Percentiles rank a stretch among this genome's conserved stretches.
phyloP scores from a whole-genome alignment of 1,140 invertebrate genomes.

The Nephotettix cincticeps region DNA sequence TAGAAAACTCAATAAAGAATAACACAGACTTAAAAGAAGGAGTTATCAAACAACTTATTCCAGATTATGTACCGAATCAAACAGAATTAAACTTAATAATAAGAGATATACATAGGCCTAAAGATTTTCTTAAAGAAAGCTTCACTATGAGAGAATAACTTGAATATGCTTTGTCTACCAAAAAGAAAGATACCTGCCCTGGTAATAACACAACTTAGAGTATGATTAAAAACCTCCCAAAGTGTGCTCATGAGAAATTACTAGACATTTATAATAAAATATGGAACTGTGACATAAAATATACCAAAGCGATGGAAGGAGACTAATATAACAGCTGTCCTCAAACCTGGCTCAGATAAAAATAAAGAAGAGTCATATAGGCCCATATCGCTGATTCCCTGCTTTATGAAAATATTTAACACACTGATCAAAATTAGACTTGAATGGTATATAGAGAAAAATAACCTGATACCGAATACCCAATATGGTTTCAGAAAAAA shows the following conservation, averaged over 20 bases:
- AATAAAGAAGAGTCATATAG: not conserved
- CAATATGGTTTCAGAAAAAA: constrained; percentile 7
- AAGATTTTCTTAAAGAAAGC: not conserved
- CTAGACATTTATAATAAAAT: not conserved
- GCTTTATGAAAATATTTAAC: constrained; percentile 5
- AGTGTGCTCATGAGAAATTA: not conserved
- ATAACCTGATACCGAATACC: not conserved
- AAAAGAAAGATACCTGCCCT: not conserved
- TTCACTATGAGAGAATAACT: not conserved
- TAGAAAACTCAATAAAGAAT: not conserved
- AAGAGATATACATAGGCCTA: not conserved
- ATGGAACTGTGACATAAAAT: not conserved
- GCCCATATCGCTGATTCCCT: not conserved
- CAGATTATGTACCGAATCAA: not conserved
- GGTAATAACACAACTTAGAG: not conserved
- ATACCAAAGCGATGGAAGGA: not conserved
- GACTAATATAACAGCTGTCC: not conserved
- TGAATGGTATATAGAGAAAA: not conserved
- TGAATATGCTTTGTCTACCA: not conserved
- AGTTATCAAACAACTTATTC: not conserved
- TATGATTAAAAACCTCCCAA: constrained; percentile 3
- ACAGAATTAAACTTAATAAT: not conserved
- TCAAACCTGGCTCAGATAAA: not conserved
- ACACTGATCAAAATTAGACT: not conserved
- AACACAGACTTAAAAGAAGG: not conserved